Conservation (phyloP, 92 coral and sea anemone species). For the Zoanthus gigantus region DNA sequence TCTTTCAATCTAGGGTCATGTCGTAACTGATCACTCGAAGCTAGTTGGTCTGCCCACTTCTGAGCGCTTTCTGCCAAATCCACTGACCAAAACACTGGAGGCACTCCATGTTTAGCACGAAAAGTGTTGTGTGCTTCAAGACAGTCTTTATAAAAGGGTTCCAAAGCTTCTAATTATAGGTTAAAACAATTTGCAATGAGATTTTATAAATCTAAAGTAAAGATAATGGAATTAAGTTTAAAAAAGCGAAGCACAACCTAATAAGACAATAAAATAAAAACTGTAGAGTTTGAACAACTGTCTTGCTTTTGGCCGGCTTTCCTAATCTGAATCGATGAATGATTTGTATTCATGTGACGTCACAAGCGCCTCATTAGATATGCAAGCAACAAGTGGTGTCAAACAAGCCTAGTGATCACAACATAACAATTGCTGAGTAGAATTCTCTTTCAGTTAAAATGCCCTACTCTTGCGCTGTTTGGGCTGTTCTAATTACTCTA, state of each 20-base stretch:
- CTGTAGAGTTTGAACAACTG: too few species aligned
- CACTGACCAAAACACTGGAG: constrained; percentile 86
- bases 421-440: too few species aligned
- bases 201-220: neutral
- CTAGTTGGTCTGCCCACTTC: constrained; percentile 92
- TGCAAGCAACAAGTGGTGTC: too few species aligned
- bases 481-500: too few species aligned
- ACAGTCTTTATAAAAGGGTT: constrained; percentile 88
- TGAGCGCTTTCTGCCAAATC: constrained; percentile 92
- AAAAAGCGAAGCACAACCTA: neutral
- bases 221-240: neutral
- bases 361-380: too few species aligned
- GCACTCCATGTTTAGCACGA: constrained; percentile 92
- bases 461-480: too few species aligned
- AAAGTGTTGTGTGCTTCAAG: constrained; percentile 91
- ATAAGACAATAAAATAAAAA: too few species aligned
- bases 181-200: neutral
- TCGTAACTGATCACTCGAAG: constrained; percentile 75
- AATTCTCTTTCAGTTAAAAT: too few species aligned
- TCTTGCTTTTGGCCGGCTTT: too few species aligned
- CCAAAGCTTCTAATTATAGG: constrained; percentile 40
- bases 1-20: constrained; percentile 67
- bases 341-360: too few species aligned
- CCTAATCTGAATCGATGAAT: too few species aligned
- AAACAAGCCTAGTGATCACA: too few species aligned